Evolutionary conservation across 1,140 invertebrate species (phyloP).

Genomic region (Cherax quadricarinatus): DNA sequence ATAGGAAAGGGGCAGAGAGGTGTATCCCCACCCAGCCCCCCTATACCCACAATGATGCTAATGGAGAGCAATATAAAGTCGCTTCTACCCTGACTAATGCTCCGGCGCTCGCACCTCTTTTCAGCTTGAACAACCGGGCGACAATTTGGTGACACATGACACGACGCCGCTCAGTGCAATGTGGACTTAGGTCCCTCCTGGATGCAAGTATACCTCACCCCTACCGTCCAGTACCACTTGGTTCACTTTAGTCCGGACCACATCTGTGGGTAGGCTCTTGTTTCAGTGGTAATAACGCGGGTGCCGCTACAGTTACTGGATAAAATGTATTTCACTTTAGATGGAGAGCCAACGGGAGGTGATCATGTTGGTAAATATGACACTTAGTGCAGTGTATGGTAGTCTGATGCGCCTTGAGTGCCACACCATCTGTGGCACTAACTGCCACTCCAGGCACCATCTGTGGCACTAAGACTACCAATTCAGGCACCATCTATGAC

Average conservation of each 20-base stretch:
- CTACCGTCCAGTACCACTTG: background rate
- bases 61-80: constrained; percentile 23
- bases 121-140: constrained; percentile 28
- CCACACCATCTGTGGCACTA: background rate
- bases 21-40: background rate
- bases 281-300: background rate
- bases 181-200: background rate
- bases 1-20: background rate
- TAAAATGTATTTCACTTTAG: constrained; percentile 42
- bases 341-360: background rate
- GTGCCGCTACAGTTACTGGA: constrained; percentile 18
- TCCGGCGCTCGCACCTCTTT: background rate
- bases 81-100: constrained; percentile 7
- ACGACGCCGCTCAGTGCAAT: constrained; percentile 2
- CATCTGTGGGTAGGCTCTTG: background rate
- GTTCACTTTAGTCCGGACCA: background rate
- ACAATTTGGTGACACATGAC: constrained; percentile 54
- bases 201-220: background rate
- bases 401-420: background rate
- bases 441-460: too few species aligned
- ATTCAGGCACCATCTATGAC: too few species aligned
- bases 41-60: background rate
- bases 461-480: too few species aligned
- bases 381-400: background rate
- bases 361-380: constrained; percentile 24